A percentile compares a stretch with the other conserved stretches of the same genome.
Evolutionary conservation across 2,888 invertebrate species (phyloP).

Genomic region (Synanthedon vespiformis): DNA sequence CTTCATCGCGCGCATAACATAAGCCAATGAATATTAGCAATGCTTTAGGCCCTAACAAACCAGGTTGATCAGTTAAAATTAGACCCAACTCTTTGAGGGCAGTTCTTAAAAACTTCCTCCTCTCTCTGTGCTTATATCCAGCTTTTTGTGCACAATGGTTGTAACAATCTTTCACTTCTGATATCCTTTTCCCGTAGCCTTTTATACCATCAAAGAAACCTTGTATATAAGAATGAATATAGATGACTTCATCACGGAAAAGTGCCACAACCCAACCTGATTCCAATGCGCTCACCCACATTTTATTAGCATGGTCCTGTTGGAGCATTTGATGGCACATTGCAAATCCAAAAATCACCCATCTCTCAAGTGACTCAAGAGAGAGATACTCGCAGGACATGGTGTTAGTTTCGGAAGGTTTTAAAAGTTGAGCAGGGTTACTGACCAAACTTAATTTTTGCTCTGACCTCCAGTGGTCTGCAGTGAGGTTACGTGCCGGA

Average conservation of each 20-base stretch:
- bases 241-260: conserved; percentile 97
- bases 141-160: conserved; percentile 91
- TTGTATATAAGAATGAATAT: conserved; percentile 94
- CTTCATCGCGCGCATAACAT: conserved; percentile 96
- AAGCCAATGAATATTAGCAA: conserved; percentile 96
- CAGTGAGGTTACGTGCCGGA: conserved; percentile 88
- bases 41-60: conserved; percentile 96
- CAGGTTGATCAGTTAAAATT: conserved; percentile 97
- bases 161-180: conserved; percentile 96
- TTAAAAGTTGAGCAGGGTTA: conserved; percentile 93
- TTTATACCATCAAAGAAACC: conserved; percentile 95
- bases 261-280: conserved; percentile 94
- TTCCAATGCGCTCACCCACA: conserved; percentile 93
- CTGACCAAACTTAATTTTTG: conserved; percentile 94
- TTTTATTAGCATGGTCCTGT: conserved; percentile 84
- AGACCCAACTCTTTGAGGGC: conserved; percentile 95
- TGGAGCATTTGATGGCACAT: conserved; percentile 90
- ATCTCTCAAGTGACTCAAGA: conserved; percentile 93
- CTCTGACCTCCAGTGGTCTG: conserved; percentile 94
- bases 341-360: conserved; percentile 96
- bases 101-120: conserved; percentile 95
- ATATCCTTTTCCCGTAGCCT: conserved; percentile 91
- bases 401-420: conserved; percentile 93
- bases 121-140: conserved; percentile 91
- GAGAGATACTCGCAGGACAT: conserved; percentile 99